Evolutionary conservation across 92 coral and sea anemone species (phyloP), one percentile per base, ranked within the genome.

Genomic region (Plumapathes pennacea): DNA sequence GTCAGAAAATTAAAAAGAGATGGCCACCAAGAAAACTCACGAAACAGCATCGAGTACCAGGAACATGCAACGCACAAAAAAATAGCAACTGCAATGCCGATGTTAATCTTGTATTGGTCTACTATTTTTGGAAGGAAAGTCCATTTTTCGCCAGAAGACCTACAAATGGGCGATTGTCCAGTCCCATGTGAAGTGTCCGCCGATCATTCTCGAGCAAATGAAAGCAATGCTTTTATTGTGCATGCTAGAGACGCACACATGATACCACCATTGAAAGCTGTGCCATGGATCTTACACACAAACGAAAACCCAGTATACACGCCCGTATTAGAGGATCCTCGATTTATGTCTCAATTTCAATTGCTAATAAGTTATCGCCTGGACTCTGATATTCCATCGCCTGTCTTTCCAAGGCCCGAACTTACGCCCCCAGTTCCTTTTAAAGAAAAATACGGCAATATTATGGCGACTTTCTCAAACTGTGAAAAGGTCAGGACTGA

Each of bases 381-480:
- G 32, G 78, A 77, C 32, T 57, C 84, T 31, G 72, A 77, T 53
- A 68, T 77, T 45, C 76, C 75, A 6, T 32, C 25, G 33, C 77
- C 84, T 0, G 27, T 53, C 12, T 44, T 60, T 30, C 18, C 21
- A 24, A 49, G 60, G 36, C 78, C 78, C 17, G 31, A 15, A 10
- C 27, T 77, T 28, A 54, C 30, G 23, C 50, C 50, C 17, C 78
- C 84, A 18, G 10, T 21, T 25, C 84, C 67, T 21, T 77, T 77
- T 36, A 59, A 62, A 38, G 44, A 61, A 37, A 77, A 77, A 53
- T 20, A 55, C 50, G 55, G 55, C 18, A 13, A 60, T 18, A 62
- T 69, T 15, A 57, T 77, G 43, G 84, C 78, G 4, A 72, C 72
- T 12, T 69, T 77, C 37, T 69, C 84, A 25, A 58, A 77, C 57